Base-by-base conservation (phyloP, 2,888 invertebrate genomes). In the Nomada fucata region DNA sequence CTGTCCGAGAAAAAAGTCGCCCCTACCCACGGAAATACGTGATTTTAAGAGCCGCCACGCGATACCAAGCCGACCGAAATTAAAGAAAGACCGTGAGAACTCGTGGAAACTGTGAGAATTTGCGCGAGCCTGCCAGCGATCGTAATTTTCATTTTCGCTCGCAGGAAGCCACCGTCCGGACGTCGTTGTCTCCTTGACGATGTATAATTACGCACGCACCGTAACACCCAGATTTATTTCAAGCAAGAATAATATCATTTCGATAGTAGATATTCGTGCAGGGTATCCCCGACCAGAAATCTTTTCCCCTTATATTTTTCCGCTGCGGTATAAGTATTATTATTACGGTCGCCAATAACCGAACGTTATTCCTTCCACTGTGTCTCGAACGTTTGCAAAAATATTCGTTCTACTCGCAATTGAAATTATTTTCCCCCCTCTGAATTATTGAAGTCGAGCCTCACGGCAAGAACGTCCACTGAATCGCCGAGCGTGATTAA, bases 41-140 rank as follows among this genome's bases (percentile, higher is more conserved):
- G 88, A 89, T 90, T 83, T 86, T 85, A 76, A 84, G 83, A 80
- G 79, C 82, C 63, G 80, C 85, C 86, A 84, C 84, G 83, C 89
- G 76, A 78, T 78, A 78, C 57, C 70, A 69, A 64, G 57, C 63
- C 68, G 67, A 61, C 47, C 65, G 75, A 80, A 84, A 77, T 88
- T 77, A 74, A 84, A 82, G 85, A 60, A 80, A 70, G 69, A 69
- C 82, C 83, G 85, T 79, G 80, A 83, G 86, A 85, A 87, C 65
- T 36, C 18, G 52, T 53, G 69, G 71, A 65, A 81, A 69, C 68
- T 59, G 65, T 11, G 69, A 57, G 52, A 55, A 50, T 70, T 74
- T 65, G 26, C 57, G 26, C 18, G 53, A n/a, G 1, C 13, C 57
- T 7, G 10, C 20, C 20, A 20, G 36, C 42, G 4, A 50, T 15